phyloP scores from a whole-genome alignment of 2,888 invertebrate genomes.

The Ectobius pallidus region DNA sequence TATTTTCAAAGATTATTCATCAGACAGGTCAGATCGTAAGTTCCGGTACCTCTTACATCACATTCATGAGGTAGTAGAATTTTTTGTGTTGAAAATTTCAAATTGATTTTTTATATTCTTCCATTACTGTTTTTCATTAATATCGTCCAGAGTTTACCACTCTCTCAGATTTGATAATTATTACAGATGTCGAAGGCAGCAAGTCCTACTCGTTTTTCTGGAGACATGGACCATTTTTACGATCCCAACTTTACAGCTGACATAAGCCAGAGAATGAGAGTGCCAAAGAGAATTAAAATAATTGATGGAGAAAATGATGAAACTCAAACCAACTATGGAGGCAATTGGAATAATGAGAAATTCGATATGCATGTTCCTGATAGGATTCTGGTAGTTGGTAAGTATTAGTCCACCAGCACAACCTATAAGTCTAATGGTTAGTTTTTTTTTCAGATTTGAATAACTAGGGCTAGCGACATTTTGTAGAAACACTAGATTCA shows the following conservation, averaged over 20 bases:
- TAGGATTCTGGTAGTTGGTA: conserved; percentile 87
- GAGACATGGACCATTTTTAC: conserved; percentile 62
- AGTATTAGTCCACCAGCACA: conserved; percentile 51
- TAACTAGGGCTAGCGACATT: no score
- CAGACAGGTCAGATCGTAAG: neutral
- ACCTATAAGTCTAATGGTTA: no score
- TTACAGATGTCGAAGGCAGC: conserved; percentile 66
- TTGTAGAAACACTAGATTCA: no score
- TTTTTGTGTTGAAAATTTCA: no score
- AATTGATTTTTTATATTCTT: no score
- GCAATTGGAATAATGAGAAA: conserved; percentile 68
- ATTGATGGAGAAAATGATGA: conserved; percentile 74
- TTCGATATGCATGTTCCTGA: conserved; percentile 94
- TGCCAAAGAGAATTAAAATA: conserved; percentile 79
- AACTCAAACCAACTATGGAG: conserved; percentile 61
- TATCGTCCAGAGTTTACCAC: no score
- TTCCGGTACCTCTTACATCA: neutral
- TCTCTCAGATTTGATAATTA: no score
- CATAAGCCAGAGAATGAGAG: conserved; percentile 81
- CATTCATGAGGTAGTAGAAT: neutral
- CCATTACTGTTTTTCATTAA: no score
- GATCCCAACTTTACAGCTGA: conserved; percentile 78
- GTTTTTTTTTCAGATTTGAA: neutral
- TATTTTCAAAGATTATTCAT: neutral
- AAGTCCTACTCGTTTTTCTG: conserved; percentile 67